Evolutionary conservation across 2,888 invertebrate genomes (phyloP).

Genomic region (Galerucella pusilla): DNA sequence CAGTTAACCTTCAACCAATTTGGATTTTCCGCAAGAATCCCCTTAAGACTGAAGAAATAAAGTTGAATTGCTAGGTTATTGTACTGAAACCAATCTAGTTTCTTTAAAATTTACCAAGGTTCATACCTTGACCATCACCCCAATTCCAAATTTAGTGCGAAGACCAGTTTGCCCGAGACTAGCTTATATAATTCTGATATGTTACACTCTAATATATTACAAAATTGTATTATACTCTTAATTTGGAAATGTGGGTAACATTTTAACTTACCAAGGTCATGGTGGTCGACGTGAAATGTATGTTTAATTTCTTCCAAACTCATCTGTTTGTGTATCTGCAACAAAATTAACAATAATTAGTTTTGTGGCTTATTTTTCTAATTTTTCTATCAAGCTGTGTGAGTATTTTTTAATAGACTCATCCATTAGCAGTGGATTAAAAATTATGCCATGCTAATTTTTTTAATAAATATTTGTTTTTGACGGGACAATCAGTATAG

Average conservation of each 20-base stretch:
- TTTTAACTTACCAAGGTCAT: slow-evolving; percentile 69
- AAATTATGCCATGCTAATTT: too few relatives aligned
- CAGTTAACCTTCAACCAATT: too few relatives aligned
- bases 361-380: not conserved
- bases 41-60: not conserved
- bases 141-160: not conserved
- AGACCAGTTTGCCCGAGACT: not conserved
- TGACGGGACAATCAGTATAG: too few relatives aligned
- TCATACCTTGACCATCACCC: slow-evolving; percentile 6
- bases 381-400: not conserved
- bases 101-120: slow-evolving; percentile 4
- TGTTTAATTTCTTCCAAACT: slow-evolving; percentile 82
- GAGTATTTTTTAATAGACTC: not conserved
- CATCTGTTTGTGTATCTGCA: slow-evolving; percentile 92
- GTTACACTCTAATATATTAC: slow-evolving; percentile 8
- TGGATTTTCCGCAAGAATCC: too few relatives aligned
- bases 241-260: slow-evolving; percentile 12
- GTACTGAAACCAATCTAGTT: not conserved
- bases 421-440: not conserved
- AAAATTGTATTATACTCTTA: not conserved
- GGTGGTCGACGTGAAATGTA: slow-evolving; percentile 86
- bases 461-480: too few relatives aligned
- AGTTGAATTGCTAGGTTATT: not conserved
- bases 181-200: not conserved
- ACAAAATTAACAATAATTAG: slow-evolving; percentile 59